Base-by-base conservation (phyloP, 2,797 vertebrate species). In the Tinamus major region DNA sequence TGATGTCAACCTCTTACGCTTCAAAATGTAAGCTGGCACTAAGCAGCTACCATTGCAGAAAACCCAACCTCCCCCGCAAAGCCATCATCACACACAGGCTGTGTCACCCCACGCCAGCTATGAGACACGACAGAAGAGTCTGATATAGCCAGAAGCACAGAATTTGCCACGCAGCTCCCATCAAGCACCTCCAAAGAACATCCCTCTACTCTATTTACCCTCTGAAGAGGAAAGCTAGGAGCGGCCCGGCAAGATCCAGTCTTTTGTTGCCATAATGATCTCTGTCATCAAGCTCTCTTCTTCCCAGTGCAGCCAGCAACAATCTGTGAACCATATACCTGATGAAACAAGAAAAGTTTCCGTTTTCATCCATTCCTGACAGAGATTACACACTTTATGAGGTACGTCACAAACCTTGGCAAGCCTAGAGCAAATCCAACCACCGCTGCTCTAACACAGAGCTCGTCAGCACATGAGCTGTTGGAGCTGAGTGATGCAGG, bases 251-350 rank as follows among this genome's bases (percentile, higher is more conserved):
- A 41, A 99, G 98, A 97, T 99, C 99, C 97, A 99, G 97, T 91
- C 99, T 99, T 97, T 99, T 99, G 97, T 99, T 99, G 94, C 99
- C 99, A 35, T 99, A 99, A 96, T 99, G 99, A 99, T 99, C 99
- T 97, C 99, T 98, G 98, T 99, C 99, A 42, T 99, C 99, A 48
- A 99, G 97, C 95, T 99, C 99, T 92, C 99, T 97, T 91, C 99
- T 98, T 51, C 99, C 99, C 39, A 99, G 97, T 51, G 99, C 99
- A 18, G 99, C 98, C 20, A 99, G 97, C 83, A 99, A 98, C 85
- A 99, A 94, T 90, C 99, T 97, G 95, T 99, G 99, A 76, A 99
- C 99, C 99, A 99, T 99, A 82, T 99, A 99, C 94, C 99, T 99
- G 91, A 49, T 80, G 58, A 94, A 89, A 65, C 41, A 87, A 70